phyloP scores from a whole-genome alignment of 2,797 vertebrate genomes.

The Tapera naevia region DNA sequence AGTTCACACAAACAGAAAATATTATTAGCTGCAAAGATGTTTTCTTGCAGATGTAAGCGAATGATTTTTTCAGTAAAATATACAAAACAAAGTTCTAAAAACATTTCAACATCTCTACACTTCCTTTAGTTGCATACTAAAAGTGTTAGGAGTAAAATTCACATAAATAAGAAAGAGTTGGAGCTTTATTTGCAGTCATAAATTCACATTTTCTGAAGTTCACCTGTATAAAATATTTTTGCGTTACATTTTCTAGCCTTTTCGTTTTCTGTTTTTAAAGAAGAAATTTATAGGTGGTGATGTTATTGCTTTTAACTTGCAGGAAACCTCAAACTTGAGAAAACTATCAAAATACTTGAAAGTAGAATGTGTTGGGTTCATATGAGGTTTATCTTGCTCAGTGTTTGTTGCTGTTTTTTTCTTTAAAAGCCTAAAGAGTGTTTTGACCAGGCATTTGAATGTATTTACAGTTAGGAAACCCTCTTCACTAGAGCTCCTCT shows the following conservation, averaged over 20 bases:
- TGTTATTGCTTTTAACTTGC: background rate
- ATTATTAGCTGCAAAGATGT: background rate
- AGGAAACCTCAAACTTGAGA: background rate
- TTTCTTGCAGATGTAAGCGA: background rate
- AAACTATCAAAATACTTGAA: background rate
- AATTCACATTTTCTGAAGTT: background rate
- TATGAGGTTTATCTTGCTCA: background rate
- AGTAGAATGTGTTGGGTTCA: background rate
- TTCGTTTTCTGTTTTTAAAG: background rate
- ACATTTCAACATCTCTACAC: background rate
- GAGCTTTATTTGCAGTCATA: background rate
- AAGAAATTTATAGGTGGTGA: background rate
- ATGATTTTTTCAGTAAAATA: background rate
- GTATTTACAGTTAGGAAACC: background rate
- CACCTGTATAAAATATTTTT: background rate
- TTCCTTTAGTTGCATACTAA: background rate
- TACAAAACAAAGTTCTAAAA: background rate
- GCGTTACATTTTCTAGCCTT: background rate
- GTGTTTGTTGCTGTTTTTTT: background rate
- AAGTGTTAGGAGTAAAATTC: background rate
- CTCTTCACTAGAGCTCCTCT: background rate
- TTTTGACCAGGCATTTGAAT: background rate
- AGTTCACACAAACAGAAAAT: background rate
- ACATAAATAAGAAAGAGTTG: background rate
- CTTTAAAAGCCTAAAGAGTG: background rate